Base-by-base conservation (phyloP, 1,140 invertebrate genomes). In the Danaus melanippus region DNA sequence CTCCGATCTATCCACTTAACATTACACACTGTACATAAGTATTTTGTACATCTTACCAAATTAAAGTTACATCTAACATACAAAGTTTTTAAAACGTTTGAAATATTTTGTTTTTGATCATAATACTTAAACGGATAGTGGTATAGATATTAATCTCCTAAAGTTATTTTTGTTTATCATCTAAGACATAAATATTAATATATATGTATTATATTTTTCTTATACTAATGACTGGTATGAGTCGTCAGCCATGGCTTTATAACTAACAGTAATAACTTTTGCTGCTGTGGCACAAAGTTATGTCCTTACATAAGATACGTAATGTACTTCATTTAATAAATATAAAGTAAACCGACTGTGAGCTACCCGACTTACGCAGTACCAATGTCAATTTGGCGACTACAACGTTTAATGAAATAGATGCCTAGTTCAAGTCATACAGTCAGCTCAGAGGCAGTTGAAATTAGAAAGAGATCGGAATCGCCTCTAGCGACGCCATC, bases 81-180 rank as follows among this genome's bases (percentile, higher is more conserved):
- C 71, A 78, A 78, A 62, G 60, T 70, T 69, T 77, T 78, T 71
- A 79, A 84, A 81, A 82, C 74, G 81, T 80, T 86, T 79, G 79
- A 86, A 84, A 84, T 79, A 79, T 75, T 15, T 15, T 15, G 1
- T 15, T 15, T 15, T 80, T 80, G 77, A 82, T 81, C 76, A 75
- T 83, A 84, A 77, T 81, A 84, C 79, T 86, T 84, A 83, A 76
- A 83, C 69, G 62, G 72, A 74, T 79, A 82, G 69, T 81, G 79
- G 74, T 86, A 79, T 82, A 82, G 79, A 76, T 60, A 70, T 77
- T 80, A 82, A 80, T 82, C 74, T 79, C 80, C 82, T 84, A 83
- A 59, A 46, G 42, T 74, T 80, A 80, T 64, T 15, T 15, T 15
- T 73, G 72, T 74, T 75, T 80, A 80, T 63, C 55, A 52, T 53